Percentiles rank a stretch among this genome's conserved stretches.
Evolutionary conservation across 2,113 vertebrate genomes (phyloP).

Genomic region (Anser brachyrhynchus): DNA sequence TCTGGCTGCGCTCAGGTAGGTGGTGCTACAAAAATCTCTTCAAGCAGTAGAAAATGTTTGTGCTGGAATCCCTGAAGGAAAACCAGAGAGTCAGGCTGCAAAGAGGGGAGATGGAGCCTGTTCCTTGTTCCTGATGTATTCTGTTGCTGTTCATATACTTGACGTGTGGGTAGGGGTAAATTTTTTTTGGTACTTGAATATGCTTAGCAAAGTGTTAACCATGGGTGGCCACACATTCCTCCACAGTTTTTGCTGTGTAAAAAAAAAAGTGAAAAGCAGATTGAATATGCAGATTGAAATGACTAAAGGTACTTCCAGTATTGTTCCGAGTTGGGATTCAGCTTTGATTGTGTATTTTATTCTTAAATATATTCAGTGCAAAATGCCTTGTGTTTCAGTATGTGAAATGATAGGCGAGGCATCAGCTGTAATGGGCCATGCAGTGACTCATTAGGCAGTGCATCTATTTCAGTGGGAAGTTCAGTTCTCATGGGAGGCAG

Average conservation of each 20-base stretch:
- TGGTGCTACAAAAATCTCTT: not conserved
- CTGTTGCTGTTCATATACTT: not conserved
- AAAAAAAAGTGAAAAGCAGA: not conserved
- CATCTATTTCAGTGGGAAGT: not conserved
- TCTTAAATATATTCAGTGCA: constrained; percentile 32
- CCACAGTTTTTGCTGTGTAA: not conserved
- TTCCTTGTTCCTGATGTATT: not conserved
- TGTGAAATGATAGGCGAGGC: not conserved
- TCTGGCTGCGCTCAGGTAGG: not conserved
- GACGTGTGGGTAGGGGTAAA: not conserved
- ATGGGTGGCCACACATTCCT: not conserved
- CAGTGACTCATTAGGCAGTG: constrained; percentile 47
- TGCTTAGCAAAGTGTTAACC: not conserved
- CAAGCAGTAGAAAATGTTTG: not conserved
- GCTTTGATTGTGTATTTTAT: constrained; percentile 65
- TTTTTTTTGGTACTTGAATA: not conserved
- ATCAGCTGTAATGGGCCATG: not conserved
- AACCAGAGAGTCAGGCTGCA: not conserved
- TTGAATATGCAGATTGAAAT: constrained; percentile 21
- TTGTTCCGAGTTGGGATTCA: not conserved
- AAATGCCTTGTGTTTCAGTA: not conserved
- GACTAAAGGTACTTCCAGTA: constrained; percentile 7
- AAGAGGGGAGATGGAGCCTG: not conserved
- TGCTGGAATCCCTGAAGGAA: not conserved
- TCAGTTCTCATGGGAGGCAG: constrained; percentile 4